Percentiles rank a stretch among this genome's conserved stretches.
These are phyloP conservation scores for Xyrichtys novacula DNA, from an alignment of 2,797 vertebrate species.

Conservation along the genomic window DNA sequence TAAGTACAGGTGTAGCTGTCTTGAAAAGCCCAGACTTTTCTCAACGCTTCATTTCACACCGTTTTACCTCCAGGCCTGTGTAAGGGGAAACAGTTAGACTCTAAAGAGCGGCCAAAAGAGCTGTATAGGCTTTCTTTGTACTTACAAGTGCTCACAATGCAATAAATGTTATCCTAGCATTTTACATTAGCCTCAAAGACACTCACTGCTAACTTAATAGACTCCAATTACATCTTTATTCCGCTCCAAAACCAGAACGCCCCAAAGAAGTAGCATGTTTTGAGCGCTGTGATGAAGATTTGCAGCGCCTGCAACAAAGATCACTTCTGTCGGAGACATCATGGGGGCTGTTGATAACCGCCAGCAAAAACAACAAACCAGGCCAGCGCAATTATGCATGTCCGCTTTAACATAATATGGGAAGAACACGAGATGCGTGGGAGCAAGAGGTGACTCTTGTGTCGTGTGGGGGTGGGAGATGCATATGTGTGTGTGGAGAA, in stretches of 20 bases:
- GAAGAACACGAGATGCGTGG: conserved; percentile 81
- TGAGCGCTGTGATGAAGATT: conserved; percentile 53
- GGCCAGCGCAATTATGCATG: conserved; percentile 71
- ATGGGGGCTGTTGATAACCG: conserved; percentile 54
- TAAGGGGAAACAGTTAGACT: conserved; percentile 35
- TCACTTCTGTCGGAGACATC: conserved; percentile 62
- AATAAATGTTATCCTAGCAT: conserved; percentile 26
- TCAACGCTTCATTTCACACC: conserved; percentile 59
- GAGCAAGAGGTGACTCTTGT: conserved; percentile 68
- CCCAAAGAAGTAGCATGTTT: conserved; percentile 53
- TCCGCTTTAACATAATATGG: conserved; percentile 72
- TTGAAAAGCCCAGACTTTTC: conserved; percentile 26
- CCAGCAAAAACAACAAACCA: conserved; percentile 78
- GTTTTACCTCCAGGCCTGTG: conserved; percentile 43
- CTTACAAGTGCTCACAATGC: conserved; percentile 5
- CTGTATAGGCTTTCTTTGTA: conserved; percentile 10
- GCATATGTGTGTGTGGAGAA: conserved; percentile 8
- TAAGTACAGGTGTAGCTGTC: conserved; percentile 60
- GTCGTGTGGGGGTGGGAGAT: conserved; percentile 56
- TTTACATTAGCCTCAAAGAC: conserved; percentile 14
- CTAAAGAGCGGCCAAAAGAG: conserved; percentile 35
- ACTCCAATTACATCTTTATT: conserved; percentile 22
- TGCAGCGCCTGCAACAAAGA: conserved; percentile 62
- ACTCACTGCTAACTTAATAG: conserved; percentile 34
- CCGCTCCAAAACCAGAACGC: conserved; percentile 20